These are phyloP conservation scores for Andrena hattorfiana DNA, from an alignment of 2,888 invertebrate genomes.

Conservation along the genomic window DNA sequence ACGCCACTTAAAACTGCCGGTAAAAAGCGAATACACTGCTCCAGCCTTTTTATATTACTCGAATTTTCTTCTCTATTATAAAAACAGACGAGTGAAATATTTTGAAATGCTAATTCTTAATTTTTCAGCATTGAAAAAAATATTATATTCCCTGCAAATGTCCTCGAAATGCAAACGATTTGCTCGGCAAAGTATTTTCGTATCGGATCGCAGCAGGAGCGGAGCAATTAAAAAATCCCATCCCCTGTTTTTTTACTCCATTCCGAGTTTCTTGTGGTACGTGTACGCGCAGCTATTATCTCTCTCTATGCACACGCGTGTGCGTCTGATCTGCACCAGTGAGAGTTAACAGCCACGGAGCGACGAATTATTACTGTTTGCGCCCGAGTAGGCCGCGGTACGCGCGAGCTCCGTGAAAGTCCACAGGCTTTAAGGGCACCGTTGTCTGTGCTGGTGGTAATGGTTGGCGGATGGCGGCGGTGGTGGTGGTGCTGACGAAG, in stretches of 20 bases:
- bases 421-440: constrained; percentile 55
- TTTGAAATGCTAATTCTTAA: too few species aligned
- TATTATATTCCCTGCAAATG: too few species aligned
- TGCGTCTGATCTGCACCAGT: neutral
- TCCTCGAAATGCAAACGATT: too few species aligned
- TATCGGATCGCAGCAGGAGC: too few species aligned
- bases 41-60: too few species aligned
- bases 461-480: constrained; percentile 17
- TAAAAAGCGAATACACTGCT: neutral
- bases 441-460: constrained; percentile 32
- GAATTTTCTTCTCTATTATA: too few species aligned
- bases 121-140: too few species aligned
- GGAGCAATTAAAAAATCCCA: too few species aligned
- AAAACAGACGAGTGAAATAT: too few species aligned
- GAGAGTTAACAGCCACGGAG: constrained; percentile 31
- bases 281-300: neutral
- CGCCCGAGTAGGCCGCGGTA: constrained; percentile 34
- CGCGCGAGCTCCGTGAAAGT: constrained; percentile 50
- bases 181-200: too few species aligned
- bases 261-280: neutral
- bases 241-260: neutral
- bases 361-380: constrained; percentile 53
- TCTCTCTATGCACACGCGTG: neutral
- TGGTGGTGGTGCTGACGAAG: constrained; percentile 45
- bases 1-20: neutral